These are phyloP conservation scores for Campoletis sonorensis DNA, from an alignment of 1,140 invertebrate species.

Conservation along the genomic window DNA sequence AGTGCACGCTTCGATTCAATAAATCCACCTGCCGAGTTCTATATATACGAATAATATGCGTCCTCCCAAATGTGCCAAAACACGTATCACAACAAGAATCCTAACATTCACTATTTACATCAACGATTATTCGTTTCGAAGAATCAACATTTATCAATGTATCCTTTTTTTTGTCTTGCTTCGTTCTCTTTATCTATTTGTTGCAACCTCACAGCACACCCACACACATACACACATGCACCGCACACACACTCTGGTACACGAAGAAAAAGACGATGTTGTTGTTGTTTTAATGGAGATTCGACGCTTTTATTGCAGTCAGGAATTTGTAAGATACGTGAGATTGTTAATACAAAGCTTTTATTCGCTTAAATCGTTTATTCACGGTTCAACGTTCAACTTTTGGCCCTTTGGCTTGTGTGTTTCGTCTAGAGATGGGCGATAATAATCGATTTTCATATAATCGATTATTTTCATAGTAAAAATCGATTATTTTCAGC, in stretches of 20 bases:
- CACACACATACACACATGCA: no score
- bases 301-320: not conserved
- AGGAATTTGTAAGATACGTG: not conserved
- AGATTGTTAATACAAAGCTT: not conserved
- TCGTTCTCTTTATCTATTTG: no score
- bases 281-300: not conserved
- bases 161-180: no score
- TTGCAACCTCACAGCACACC: not conserved
- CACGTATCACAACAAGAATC: not conserved
- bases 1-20: not conserved
- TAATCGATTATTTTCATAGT: no score
- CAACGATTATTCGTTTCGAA: not conserved
- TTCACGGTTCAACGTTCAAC: conserved; percentile 11
- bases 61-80: not conserved
- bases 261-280: not conserved
- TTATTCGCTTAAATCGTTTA: not conserved
- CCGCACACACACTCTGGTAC: no score
- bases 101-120: not conserved
- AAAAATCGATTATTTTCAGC: no score
- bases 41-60: not conserved
- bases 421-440: no score
- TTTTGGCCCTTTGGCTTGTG: not conserved
- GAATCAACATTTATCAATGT: not conserved
- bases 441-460: no score
- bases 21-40: not conserved